Percentiles rank a stretch among this genome's conserved stretches.
Evolutionary conservation across 2,888 invertebrate genomes (phyloP).

Genomic region (Lumbricus terrestris): DNA sequence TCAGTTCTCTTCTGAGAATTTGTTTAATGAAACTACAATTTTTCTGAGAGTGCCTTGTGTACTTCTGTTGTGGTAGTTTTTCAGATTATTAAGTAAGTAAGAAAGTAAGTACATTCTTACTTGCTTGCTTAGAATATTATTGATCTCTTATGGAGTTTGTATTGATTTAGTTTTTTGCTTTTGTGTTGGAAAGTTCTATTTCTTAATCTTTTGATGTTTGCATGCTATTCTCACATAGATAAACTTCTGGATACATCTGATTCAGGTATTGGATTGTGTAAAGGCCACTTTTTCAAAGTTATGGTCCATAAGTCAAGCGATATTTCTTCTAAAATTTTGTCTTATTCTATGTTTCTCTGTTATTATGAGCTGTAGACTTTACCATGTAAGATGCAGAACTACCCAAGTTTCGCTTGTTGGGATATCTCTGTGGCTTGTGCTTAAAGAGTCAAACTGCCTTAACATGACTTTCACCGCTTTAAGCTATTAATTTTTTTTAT

Average conservation of each 20-base stretch:
- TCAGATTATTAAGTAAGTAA: no score
- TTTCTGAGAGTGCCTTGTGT: background rate
- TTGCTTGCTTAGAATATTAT: no score
- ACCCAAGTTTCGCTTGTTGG: background rate
- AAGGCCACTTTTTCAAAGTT: background rate
- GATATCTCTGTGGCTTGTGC: background rate
- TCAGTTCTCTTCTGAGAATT: background rate
- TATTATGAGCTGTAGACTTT: background rate
- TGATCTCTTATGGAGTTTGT: background rate
- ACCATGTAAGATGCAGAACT: background rate
- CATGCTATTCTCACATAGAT: background rate
- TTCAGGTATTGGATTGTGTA: background rate
- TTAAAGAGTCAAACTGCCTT: background rate
- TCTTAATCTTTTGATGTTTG: background rate
- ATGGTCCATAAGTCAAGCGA: background rate
- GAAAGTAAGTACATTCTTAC: no score
- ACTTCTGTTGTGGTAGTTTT: background rate
- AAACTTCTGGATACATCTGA: slow-evolving; percentile 9
- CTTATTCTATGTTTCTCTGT: background rate
- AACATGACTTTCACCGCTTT: background rate
- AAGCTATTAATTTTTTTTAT: background rate
- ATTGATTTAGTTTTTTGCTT: background rate
- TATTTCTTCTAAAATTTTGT: background rate
- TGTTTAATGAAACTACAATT: background rate
- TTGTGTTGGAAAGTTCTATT: background rate